Percentiles rank a stretch among this genome's conserved stretches.
These are phyloP conservation scores for Schlechtendalia chinensis DNA, from an alignment of 1,140 invertebrate genomes.

Conservation along the genomic window DNA sequence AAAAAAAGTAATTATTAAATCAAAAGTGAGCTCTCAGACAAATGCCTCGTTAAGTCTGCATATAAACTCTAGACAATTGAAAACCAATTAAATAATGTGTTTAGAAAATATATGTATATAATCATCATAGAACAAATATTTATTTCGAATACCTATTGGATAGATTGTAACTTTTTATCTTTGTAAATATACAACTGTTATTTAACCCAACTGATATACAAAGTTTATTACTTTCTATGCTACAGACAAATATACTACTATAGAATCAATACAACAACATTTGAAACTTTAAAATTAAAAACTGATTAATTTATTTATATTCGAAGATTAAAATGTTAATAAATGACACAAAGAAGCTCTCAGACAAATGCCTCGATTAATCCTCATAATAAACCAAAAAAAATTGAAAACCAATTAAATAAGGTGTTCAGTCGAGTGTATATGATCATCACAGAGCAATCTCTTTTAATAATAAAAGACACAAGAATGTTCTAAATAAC, in stretches of 20 bases:
- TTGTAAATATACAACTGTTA: too few species aligned
- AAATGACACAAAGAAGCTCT: not conserved
- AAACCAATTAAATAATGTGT: constrained; percentile 30
- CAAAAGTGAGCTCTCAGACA: constrained; percentile 10
- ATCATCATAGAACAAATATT: constrained; percentile 27
- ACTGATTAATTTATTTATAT: too few species aligned
- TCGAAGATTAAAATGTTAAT: not conserved
- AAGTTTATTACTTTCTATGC: too few species aligned
- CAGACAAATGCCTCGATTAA: constrained; percentile 42
- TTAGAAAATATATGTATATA: constrained; percentile 23
- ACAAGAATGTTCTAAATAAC: too few species aligned
- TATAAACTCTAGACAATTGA: constrained; percentile 24
- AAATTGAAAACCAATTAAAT: constrained; percentile 42
- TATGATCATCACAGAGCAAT: constrained; percentile 33
- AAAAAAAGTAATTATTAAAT: too few species aligned
- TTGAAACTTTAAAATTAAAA: too few species aligned
- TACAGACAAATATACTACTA: too few species aligned
- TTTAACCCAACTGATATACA: too few species aligned
- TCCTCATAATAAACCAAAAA: constrained; percentile 28
- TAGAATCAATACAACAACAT: too few species aligned
- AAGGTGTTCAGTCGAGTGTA: constrained; percentile 33
- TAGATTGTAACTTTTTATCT: too few species aligned
- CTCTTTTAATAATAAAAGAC: not conserved
- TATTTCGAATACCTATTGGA: too few species aligned
- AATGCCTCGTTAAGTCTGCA: constrained; percentile 39